These are phyloP conservation scores for Chiroxiphia lanceolata DNA, from an alignment of 2,797 vertebrate species.

Conservation along the genomic window DNA sequence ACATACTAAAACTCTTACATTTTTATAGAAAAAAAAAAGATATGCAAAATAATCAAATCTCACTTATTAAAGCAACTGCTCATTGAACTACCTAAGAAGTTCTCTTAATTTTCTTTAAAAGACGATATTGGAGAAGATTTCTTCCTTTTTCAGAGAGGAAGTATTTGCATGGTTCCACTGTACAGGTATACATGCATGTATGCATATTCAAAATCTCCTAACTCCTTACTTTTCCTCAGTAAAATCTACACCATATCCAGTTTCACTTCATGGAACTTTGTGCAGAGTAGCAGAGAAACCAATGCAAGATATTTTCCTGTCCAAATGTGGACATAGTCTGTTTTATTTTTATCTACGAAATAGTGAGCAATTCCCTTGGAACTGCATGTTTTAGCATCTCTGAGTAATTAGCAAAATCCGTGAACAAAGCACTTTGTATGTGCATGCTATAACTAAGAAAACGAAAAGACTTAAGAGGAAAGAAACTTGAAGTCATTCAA, in stretches of 20 bases:
- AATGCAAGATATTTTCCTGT: neutral
- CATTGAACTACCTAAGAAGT: neutral
- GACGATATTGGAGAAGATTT: neutral
- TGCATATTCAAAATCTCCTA: neutral
- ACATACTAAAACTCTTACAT: neutral
- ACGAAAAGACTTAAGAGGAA: neutral
- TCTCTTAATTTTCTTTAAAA: neutral
- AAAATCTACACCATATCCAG: neutral
- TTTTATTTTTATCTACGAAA: constrained; percentile 28
- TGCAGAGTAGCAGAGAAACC: neutral
- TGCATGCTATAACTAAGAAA: neutral
- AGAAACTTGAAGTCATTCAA: neutral
- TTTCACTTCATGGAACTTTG: neutral
- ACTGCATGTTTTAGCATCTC: neutral
- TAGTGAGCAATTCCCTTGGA: constrained; percentile 6
- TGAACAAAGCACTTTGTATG: neutral
- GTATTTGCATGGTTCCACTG: neutral
- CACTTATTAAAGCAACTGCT: neutral
- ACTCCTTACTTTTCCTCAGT: neutral
- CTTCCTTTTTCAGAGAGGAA: neutral
- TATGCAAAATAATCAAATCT: neutral
- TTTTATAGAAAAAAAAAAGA: neutral
- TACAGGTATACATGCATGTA: neutral
- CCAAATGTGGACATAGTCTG: neutral
- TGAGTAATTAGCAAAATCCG: constrained; percentile 20